Conservation (phyloP, 2,113 vertebrate species). For the Nothocercus nigrocapillus region DNA sequence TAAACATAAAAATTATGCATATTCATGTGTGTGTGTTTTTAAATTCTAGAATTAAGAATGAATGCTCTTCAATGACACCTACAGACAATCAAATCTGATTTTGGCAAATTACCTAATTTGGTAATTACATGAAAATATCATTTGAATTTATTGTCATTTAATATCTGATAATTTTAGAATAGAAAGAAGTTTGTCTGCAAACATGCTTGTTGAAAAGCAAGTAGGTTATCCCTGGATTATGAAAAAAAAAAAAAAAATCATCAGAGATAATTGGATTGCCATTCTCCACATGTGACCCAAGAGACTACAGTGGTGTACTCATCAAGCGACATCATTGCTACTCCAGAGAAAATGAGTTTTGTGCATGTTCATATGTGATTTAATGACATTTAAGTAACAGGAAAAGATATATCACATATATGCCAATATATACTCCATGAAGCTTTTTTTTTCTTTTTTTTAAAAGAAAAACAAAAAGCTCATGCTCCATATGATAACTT, state of each 20-base stretch:
- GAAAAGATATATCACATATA: background rate
- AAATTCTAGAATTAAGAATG: background rate
- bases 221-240: background rate
- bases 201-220: background rate
- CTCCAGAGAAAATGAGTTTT: background rate
- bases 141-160: slow-evolving; percentile 5
- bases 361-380: background rate
- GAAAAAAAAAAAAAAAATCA: background rate
- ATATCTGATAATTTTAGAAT: slow-evolving; percentile 35
- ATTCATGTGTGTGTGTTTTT: background rate
- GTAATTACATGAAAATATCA: slow-evolving; percentile 23
- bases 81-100: slow-evolving; percentile 13
- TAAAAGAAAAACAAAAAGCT: background rate
- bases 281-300: background rate
- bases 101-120: slow-evolving; percentile 11
- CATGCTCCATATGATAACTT: background rate
- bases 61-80: background rate
- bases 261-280: background rate
- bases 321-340: background rate
- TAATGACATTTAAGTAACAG: background rate
- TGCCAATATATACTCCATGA: background rate
- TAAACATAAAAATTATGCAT: background rate
- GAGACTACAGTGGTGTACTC: background rate
- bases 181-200: slow-evolving; percentile 30
- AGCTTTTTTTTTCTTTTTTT: background rate